These are phyloP conservation scores for Hycleus cichorii DNA, from an alignment of 1,140 invertebrate species.

Conservation along the genomic window DNA sequence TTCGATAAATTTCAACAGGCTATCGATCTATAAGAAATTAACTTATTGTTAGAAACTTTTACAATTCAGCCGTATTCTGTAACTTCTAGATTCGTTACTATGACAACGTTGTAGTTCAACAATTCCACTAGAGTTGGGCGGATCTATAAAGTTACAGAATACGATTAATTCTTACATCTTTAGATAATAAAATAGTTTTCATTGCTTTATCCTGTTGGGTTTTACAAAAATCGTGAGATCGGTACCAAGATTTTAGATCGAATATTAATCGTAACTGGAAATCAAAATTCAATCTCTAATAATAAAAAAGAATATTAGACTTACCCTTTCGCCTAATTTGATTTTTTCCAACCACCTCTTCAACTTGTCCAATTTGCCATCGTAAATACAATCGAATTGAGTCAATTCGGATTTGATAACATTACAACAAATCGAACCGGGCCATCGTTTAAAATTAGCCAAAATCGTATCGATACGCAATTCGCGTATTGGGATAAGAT, in stretches of 20 bases:
- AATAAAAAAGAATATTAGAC: background rate
- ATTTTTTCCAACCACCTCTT: slow-evolving; percentile 44
- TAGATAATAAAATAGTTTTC: slow-evolving; percentile 29
- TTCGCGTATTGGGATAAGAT: slow-evolving; percentile 33
- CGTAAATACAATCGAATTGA: slow-evolving; percentile 14
- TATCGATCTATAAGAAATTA: slow-evolving; percentile 24
- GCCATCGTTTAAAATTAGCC: slow-evolving; percentile 38
- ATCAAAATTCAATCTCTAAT: background rate
- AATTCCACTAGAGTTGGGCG: too few relatives aligned
- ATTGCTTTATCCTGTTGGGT: slow-evolving; percentile 40
- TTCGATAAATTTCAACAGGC: slow-evolving; percentile 22
- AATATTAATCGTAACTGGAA: slow-evolving; percentile 29
- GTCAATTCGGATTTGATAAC: slow-evolving; percentile 32
- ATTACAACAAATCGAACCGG: slow-evolving; percentile 31
- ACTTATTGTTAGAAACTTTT: background rate
- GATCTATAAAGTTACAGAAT: too few relatives aligned
- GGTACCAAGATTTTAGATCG: slow-evolving; percentile 42
- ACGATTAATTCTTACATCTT: slow-evolving; percentile 12
- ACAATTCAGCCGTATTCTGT: background rate
- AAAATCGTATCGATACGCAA: slow-evolving; percentile 36
- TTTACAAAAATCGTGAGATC: slow-evolving; percentile 41
- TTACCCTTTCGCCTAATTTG: slow-evolving; percentile 43
- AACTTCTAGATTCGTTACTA: too few relatives aligned
- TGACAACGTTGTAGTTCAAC: too few relatives aligned
- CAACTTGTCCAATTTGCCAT: slow-evolving; percentile 29